Percentiles rank a stretch among this genome's conserved stretches.
Evolutionary conservation across 2,888 invertebrate species (phyloP).

Genomic region (Stratiomys singularior): DNA sequence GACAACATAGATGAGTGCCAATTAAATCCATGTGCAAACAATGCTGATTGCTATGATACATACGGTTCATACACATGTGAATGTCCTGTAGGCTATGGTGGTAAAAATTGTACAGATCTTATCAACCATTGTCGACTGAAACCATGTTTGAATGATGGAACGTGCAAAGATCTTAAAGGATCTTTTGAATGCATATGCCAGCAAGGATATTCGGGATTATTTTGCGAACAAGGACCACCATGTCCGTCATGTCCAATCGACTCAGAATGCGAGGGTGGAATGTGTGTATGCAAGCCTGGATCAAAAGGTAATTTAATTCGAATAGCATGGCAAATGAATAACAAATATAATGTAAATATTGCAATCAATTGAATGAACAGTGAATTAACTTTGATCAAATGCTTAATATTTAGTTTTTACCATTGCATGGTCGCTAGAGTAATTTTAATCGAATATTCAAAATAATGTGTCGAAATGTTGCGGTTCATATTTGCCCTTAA

Average conservation of each 20-base stretch:
- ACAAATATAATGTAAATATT: neutral
- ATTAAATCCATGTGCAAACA: slow-evolving; percentile 76
- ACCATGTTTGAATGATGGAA: slow-evolving; percentile 80
- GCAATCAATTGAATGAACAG: neutral
- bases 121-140: slow-evolving; percentile 72
- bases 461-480: neutral
- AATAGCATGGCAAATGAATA: neutral
- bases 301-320: slow-evolving; percentile 61
- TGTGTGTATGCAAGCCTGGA: slow-evolving; percentile 65
- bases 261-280: slow-evolving; percentile 73
- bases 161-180: slow-evolving; percentile 71
- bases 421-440: neutral
- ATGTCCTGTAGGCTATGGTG: slow-evolving; percentile 82
- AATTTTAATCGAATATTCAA: neutral
- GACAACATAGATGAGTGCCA: slow-evolving; percentile 83
- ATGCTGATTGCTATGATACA: slow-evolving; percentile 83
- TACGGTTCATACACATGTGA: slow-evolving; percentile 83
- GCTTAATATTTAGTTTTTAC: neutral
- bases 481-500: too few relatives aligned
- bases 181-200: slow-evolving; percentile 77
- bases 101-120: slow-evolving; percentile 78
- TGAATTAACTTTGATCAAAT: neutral
- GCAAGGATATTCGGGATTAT: slow-evolving; percentile 69
- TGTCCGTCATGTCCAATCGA: slow-evolving; percentile 71
- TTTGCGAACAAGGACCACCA: slow-evolving; percentile 64